These are phyloP conservation scores for Tetranychus truncatus DNA, from an alignment of 2,888 invertebrate species.

Conservation along the genomic window DNA sequence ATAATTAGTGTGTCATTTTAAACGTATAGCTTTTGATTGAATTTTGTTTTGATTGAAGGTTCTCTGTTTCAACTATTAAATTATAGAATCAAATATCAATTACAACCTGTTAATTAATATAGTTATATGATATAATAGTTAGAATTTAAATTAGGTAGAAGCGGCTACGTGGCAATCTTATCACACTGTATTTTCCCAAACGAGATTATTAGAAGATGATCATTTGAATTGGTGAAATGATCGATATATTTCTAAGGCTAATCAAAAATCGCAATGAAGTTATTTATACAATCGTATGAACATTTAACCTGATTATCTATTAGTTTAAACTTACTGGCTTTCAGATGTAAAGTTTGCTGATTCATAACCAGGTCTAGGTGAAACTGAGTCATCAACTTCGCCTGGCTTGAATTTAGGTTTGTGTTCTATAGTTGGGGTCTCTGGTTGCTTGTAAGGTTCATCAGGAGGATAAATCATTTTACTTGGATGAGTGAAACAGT, in stretches of 20 bases:
- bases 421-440: constrained; percentile 29
- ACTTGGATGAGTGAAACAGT: constrained; percentile 74
- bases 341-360: constrained; percentile 26
- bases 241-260: too few relatives aligned
- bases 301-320: too few relatives aligned
- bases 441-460: constrained; percentile 22
- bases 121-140: neutral
- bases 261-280: neutral
- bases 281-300: neutral
- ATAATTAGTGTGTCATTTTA: too few relatives aligned
- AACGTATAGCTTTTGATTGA: too few relatives aligned
- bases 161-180: neutral
- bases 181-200: neutral
- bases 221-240: neutral
- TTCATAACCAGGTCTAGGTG: constrained; percentile 15
- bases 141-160: neutral
- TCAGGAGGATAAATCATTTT: constrained; percentile 84
- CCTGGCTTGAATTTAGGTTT: constrained; percentile 24
- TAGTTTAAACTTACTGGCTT: constrained; percentile 24
- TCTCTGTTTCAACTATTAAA: too few relatives aligned
- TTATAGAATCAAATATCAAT: too few relatives aligned
- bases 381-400: constrained; percentile 25
- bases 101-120: too few relatives aligned
- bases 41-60: too few relatives aligned
- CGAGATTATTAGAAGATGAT: neutral